phyloP scores from a whole-genome alignment of 2,888 invertebrate genomes.

The Drosophila birchii region DNA sequence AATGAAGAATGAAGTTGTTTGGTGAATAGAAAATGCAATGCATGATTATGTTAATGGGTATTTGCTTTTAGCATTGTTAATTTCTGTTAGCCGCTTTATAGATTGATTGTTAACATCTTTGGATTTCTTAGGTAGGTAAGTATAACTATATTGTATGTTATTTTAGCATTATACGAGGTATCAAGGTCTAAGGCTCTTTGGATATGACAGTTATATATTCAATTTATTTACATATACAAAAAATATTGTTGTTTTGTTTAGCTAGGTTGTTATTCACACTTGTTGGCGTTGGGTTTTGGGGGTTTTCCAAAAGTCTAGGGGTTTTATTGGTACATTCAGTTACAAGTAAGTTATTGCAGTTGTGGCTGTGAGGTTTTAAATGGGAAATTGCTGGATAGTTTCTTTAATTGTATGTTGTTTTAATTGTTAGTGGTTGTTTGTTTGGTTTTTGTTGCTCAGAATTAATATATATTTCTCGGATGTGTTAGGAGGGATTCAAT shows the following conservation, averaged over 20 bases:
- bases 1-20: slow-evolving; percentile 20
- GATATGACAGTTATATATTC: neutral
- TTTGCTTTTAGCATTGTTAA: neutral
- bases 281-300: neutral
- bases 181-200: neutral
- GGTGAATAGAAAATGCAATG: slow-evolving; percentile 60
- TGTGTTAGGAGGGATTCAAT: neutral
- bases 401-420: neutral
- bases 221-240: neutral
- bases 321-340: neutral
- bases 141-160: neutral
- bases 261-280: neutral
- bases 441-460: too few relatives aligned
- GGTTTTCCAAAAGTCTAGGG: neutral
- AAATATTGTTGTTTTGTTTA: neutral
- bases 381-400: neutral
- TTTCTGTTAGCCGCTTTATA: neutral
- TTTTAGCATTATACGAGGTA: neutral
- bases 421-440: neutral
- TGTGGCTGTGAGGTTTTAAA: neutral
- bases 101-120: neutral
- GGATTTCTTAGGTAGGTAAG: neutral
- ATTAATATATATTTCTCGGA: too few relatives aligned
- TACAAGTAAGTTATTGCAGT: neutral
- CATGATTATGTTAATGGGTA: slow-evolving; percentile 48